These are phyloP conservation scores for Caloenas nicobarica DNA, from an alignment of 2,113 vertebrate genomes.

Conservation along the genomic window DNA sequence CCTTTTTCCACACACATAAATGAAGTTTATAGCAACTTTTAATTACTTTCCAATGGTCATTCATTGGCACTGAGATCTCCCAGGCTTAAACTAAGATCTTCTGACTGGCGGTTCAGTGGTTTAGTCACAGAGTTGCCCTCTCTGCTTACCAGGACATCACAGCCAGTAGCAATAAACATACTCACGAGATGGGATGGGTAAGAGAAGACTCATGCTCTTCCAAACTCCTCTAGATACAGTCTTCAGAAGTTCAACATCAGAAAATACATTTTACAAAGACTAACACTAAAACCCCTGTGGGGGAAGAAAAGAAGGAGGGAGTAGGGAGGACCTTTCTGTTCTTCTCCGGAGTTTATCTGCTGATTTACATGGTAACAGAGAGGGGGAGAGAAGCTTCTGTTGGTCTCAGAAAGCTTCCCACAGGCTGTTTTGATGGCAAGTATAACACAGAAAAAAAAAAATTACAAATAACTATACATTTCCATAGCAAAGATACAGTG, in stretches of 20 bases:
- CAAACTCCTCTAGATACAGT: slow-evolving; percentile 1
- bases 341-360: slow-evolving; percentile 43
- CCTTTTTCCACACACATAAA: not conserved
- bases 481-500: slow-evolving; percentile 53
- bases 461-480: slow-evolving; percentile 32
- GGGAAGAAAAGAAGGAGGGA: not conserved
- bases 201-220: not conserved
- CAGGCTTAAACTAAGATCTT: not conserved
- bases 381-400: not conserved
- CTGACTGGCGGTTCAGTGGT: not conserved
- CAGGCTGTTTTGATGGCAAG: slow-evolving; percentile 56
- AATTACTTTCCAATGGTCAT: not conserved
- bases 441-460: not conserved
- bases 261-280: slow-evolving; percentile 46
- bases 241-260: slow-evolving; percentile 45
- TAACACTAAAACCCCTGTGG: slow-evolving; percentile 14
- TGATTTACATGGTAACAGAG: slow-evolving; percentile 10
- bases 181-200: not conserved
- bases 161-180: not conserved
- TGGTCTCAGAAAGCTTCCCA: slow-evolving; percentile 41
- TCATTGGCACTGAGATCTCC: not conserved
- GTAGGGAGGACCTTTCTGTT: slow-evolving; percentile 13
- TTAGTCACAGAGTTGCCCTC: not conserved
- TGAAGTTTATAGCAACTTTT: not conserved
- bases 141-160: not conserved